Evolutionary conservation across 2,797 vertebrate genomes (phyloP).

Genomic region (Anolis apletophallus): DNA sequence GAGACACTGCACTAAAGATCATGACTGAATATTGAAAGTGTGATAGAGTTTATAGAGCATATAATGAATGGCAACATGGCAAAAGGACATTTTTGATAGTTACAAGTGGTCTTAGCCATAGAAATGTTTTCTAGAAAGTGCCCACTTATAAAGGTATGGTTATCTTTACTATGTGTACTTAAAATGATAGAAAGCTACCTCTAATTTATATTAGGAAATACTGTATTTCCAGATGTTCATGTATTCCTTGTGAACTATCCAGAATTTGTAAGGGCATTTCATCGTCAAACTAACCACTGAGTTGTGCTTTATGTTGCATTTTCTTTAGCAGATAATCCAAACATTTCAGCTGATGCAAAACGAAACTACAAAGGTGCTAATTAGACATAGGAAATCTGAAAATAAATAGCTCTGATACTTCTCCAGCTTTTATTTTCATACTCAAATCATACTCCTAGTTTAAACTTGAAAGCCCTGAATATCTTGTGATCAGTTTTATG

Average conservation of each 20-base stretch:
- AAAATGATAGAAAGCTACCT: neutral
- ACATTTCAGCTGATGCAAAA: neutral
- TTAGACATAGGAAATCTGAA: neutral
- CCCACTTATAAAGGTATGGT: neutral
- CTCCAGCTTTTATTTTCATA: too few species aligned
- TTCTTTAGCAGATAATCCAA: neutral
- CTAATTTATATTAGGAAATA: too few species aligned
- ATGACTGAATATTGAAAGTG: neutral
- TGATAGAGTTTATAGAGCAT: neutral
- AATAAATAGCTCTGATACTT: neutral
- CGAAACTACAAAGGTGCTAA: neutral
- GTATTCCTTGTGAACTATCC: neutral
- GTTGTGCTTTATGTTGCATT: neutral
- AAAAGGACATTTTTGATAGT: neutral
- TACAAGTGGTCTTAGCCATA: neutral
- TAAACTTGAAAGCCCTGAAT: too few species aligned
- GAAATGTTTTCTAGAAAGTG: neutral
- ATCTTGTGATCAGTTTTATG: too few species aligned
- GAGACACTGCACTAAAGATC: constrained; percentile 14
- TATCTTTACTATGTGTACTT: neutral
- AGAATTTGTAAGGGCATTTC: too few species aligned
- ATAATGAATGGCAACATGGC: neutral
- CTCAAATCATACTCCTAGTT: too few species aligned
- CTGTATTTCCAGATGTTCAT: neutral
- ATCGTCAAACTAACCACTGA: neutral